phyloP scores from a whole-genome alignment of 30 jellyfish, hydroid and myxozoan species.

The Rhopilema esculentum region DNA sequence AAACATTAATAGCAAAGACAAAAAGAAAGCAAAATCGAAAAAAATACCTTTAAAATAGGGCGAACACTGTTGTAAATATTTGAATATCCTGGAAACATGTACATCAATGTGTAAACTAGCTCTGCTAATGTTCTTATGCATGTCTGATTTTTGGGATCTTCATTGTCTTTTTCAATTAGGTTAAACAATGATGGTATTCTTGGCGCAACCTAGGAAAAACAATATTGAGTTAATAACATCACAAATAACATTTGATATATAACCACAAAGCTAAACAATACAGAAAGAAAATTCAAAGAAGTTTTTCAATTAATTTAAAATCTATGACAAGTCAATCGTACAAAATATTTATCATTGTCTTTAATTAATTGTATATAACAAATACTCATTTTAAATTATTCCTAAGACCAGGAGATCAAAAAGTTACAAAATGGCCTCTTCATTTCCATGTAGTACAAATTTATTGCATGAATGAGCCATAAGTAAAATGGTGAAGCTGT shows the following conservation, averaged over 20 bases:
- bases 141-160: constrained; percentile 25
- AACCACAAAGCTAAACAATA: background rate
- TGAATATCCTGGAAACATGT: constrained; percentile 83
- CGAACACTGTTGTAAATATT: constrained; percentile 52
- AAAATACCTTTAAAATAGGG: constrained; percentile 64
- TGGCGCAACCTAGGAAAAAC: constrained; percentile 60
- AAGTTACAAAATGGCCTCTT: too few species aligned
- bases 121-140: constrained; percentile 58
- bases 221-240: background rate
- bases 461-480: too few species aligned
- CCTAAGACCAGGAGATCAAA: too few species aligned
- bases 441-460: too few species aligned
- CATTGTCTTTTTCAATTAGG: constrained; percentile 43
- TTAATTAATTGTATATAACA: too few species aligned
- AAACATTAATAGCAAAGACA: background rate
- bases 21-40: background rate
- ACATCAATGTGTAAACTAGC: constrained; percentile 76
- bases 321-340: too few species aligned
- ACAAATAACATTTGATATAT: background rate
- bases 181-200: constrained; percentile 63
- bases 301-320: too few species aligned
- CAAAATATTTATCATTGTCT: too few species aligned
- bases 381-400: too few species aligned
- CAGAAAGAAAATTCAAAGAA: too few species aligned
- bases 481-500: too few species aligned